Evolutionary conservation across 2,888 invertebrate species (phyloP).

Genomic region (Cheilosia soror): DNA sequence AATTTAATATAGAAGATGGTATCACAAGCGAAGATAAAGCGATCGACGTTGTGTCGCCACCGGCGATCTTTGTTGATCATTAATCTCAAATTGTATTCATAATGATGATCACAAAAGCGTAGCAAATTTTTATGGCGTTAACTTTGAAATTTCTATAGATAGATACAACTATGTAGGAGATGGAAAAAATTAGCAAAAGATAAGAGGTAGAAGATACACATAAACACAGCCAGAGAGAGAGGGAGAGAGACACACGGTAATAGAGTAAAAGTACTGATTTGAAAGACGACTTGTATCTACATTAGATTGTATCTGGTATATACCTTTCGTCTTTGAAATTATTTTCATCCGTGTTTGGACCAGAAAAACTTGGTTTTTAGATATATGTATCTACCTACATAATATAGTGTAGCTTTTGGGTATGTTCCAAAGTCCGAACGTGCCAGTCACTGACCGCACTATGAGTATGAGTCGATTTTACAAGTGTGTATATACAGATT

Average conservation of each 20-base stretch:
- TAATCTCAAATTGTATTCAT: conserved; percentile 55
- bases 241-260: conserved; percentile 17
- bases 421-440: conserved; percentile 64
- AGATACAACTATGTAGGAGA: conserved; percentile 32
- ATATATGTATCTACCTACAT: background rate
- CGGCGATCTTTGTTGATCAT: conserved; percentile 43
- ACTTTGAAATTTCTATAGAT: conserved; percentile 39
- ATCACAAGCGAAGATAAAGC: conserved; percentile 36
- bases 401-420: conserved; percentile 34
- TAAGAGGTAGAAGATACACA: conserved; percentile 23
- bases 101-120: conserved; percentile 64
- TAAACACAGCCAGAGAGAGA: background rate
- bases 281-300: background rate
- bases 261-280: conserved; percentile 30
- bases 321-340: conserved; percentile 24
- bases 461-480: conserved; percentile 25
- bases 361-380: conserved; percentile 45
- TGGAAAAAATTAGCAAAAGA: conserved; percentile 17
- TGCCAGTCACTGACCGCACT: conserved; percentile 67
- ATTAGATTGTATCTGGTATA: conserved; percentile 12
- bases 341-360: conserved; percentile 46
- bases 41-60: conserved; percentile 54
- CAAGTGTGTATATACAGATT: conserved; percentile 9
- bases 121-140: conserved; percentile 62
- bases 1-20: conserved; percentile 55